Base-by-base conservation (phyloP, 2,888 invertebrate species). In the Amblyjoppa fuscipennis region DNA sequence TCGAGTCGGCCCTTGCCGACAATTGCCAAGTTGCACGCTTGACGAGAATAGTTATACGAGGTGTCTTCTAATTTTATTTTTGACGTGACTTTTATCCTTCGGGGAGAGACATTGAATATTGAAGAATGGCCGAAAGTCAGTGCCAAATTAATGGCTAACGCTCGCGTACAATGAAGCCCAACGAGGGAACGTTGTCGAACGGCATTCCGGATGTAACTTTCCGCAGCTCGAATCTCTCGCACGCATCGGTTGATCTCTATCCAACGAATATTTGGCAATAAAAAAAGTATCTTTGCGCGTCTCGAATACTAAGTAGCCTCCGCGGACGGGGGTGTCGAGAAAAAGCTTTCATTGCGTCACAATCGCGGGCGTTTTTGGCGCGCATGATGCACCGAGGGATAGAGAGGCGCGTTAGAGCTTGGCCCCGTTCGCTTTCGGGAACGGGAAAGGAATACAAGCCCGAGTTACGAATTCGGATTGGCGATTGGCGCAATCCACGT, bases 401-500 rank as follows among this genome's bases (percentile, higher is more conserved):
- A 28, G 38, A 56, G 61, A 49, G 59, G 77, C 66, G 76, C 64
- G 45, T 81, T 69, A 82, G 56, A 74, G 80, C 66, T 81, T 86
- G 86, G 86, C 86, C 83, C 84, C 80, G 84, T 74, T 87, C 69
- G 87, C 64, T 83, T 87, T 80, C 64, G 85, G 82, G 77, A 83
- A 76, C 87, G 87, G 80, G 61, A 85, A 85, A 80, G 82, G 83
- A 80, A 78, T 80, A 77, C 64, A 69, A 81, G 73, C 49, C 64
- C 61, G 79, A 79, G 85, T 49, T 77, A 81, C 73, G 28, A 71
- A 79, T 70, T 31, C 75, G 41, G 31, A 41, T 13, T 41, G 41
- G 25, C 45, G 49, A 82, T 82, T 82, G 81, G 85, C 78, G 93
- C 93, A 93, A 92, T 87, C 92, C 92, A 90, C 91, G 88, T 90